These are phyloP conservation scores for Rousettus leschenaultii DNA, from an alignment of 2,113 vertebrate species.

Conservation along the genomic window DNA sequence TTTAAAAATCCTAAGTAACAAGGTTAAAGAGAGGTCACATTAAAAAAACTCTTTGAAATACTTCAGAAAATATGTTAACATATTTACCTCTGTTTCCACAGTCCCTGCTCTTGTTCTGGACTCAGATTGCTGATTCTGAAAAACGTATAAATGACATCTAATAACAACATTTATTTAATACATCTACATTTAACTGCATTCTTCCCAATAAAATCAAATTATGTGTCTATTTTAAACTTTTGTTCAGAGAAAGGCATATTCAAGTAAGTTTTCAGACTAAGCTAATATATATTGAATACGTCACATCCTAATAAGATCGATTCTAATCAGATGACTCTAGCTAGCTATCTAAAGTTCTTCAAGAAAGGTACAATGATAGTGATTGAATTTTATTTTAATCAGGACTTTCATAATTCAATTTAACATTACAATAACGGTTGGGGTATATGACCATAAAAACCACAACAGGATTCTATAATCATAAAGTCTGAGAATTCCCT, in stretches of 20 bases:
- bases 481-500: background rate
- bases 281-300: background rate
- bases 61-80: conserved; percentile 38
- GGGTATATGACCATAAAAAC: background rate
- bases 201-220: background rate
- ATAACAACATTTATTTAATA: conserved; percentile 51
- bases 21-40: background rate
- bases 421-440: background rate
- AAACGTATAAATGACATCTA: conserved; percentile 70
- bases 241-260: background rate
- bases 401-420: background rate
- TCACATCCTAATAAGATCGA: background rate
- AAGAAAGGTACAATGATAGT: background rate
- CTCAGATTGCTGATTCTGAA: conserved; percentile 95
- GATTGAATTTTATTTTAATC: background rate
- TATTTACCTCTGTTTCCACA: conserved; percentile 98
- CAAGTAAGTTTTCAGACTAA: conserved; percentile 20
- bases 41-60: conserved; percentile 40
- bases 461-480: background rate
- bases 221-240: background rate
- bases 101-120: conserved; percentile 97
- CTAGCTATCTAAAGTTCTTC: background rate
- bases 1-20: background rate
- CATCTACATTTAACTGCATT: background rate
- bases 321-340: background rate